A percentile compares a stretch with the other conserved stretches of the same genome.
Evolutionary conservation across 2,797 vertebrate genomes (phyloP).

Genomic region (Danionella dracula): DNA sequence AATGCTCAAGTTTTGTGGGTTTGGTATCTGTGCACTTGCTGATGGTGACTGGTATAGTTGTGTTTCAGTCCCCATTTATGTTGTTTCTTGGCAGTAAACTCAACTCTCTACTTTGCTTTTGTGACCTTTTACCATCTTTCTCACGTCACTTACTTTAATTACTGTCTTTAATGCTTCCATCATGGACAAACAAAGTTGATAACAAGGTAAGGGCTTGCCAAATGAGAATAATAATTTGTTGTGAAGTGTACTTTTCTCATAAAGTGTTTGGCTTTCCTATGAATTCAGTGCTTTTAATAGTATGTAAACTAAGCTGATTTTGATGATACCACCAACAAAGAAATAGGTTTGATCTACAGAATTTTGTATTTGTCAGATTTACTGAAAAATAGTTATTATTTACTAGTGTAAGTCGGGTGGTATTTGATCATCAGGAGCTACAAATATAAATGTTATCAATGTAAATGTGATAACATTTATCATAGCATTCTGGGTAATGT

Average conservation of each 20-base stretch:
- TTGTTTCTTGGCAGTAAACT: slow-evolving; percentile 21
- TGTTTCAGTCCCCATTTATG: slow-evolving; percentile 37
- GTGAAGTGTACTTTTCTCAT: background rate
- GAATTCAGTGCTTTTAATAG: background rate
- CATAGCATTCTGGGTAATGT: too few relatives aligned
- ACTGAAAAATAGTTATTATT: too few relatives aligned
- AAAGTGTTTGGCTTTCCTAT: background rate
- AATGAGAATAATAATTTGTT: background rate
- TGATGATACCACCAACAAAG: background rate
- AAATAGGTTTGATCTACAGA: background rate
- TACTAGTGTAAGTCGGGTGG: too few relatives aligned
- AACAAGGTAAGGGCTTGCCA: slow-evolving; percentile 59
- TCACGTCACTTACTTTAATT: slow-evolving; percentile 46
- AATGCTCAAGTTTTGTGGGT: slow-evolving; percentile 22
- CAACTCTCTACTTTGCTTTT: background rate
- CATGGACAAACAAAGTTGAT: slow-evolving; percentile 51
- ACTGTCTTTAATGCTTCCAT: slow-evolving; percentile 52
- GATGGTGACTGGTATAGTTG: slow-evolving; percentile 38
- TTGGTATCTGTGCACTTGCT: slow-evolving; percentile 33
- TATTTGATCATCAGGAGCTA: too few relatives aligned
- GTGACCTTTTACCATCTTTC: background rate
- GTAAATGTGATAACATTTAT: too few relatives aligned
- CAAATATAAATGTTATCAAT: background rate
- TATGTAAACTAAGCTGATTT: background rate
- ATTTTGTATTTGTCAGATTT: too few relatives aligned